Percentiles rank a stretch among this genome's conserved stretches.
These are phyloP conservation scores for Perizoma flavofasciatum DNA, from an alignment of 2,888 invertebrate genomes.

Conservation along the genomic window DNA sequence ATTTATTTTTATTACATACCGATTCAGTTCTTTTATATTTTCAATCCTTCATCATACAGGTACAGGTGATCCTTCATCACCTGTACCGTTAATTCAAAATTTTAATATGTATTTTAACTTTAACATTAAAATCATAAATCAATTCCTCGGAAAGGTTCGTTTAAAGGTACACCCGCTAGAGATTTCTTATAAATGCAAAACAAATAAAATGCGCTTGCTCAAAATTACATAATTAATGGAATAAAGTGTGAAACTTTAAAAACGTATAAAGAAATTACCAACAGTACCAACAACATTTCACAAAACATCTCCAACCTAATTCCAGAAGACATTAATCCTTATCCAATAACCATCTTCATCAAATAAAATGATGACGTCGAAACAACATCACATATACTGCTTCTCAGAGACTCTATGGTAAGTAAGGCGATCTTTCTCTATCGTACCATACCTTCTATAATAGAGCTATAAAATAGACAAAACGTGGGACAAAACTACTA, in stretches of 20 bases:
- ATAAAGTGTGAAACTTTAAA: background rate
- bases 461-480: background rate
- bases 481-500: conserved; percentile 2
- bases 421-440: background rate
- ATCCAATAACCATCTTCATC: background rate
- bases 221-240: too few species aligned
- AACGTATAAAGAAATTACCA: background rate
- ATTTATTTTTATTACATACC: conserved; percentile 10
- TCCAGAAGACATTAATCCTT: background rate
- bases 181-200: too few species aligned
- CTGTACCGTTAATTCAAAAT: conserved; percentile 2
- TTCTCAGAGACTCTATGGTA: background rate
- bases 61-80: too few species aligned
- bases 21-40: conserved; percentile 21
- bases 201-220: too few species aligned
- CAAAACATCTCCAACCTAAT: background rate
- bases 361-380: background rate
- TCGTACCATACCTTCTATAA: background rate
- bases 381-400: background rate
- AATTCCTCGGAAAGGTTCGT: too few species aligned
- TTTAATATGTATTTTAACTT: background rate
- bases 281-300: background rate
- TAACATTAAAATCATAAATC: background rate
- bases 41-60: conserved; percentile 25
- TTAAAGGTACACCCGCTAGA: too few species aligned